phyloP scores from a whole-genome alignment of 2,113 vertebrate species.

The Semicossyphus pulcher region DNA sequence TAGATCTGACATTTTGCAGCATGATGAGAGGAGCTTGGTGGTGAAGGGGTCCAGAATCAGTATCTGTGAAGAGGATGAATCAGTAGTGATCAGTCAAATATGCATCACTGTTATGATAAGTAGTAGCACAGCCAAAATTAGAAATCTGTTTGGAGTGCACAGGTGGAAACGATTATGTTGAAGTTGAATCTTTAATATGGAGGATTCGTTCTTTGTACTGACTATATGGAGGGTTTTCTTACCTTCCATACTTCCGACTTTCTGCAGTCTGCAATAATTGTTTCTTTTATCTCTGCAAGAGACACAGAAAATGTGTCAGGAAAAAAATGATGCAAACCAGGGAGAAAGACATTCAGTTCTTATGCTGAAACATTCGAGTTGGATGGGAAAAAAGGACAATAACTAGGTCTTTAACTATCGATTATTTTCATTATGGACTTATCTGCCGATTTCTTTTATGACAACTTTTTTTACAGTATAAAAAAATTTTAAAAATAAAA shows the following conservation, averaged over 20 bases:
- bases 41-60: conserved; percentile 95
- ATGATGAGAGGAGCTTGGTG: conserved; percentile 92
- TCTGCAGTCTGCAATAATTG: conserved; percentile 81
- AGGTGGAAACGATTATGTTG: background rate
- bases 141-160: background rate
- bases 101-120: no score
- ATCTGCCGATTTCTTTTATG: no score
- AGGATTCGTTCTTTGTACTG: background rate
- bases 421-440: no score
- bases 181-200: background rate
- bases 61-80: conserved; percentile 81
- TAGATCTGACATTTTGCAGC: conserved; percentile 96
- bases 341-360: no score
- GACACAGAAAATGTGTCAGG: conserved; percentile 10
- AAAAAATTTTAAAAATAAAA: no score
- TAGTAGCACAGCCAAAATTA: background rate
- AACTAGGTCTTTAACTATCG: no score
- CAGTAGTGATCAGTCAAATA: background rate
- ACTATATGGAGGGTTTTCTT: background rate
- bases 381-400: no score
- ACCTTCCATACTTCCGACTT: conserved; percentile 86
- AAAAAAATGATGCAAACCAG: no score
- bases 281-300: conserved; percentile 80
- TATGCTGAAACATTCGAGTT: no score
- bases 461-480: no score